Percentiles rank a stretch among this genome's conserved stretches.
Conservation (phyloP, 2,113 vertebrate genomes). For the Nerophis ophidion region DNA sequence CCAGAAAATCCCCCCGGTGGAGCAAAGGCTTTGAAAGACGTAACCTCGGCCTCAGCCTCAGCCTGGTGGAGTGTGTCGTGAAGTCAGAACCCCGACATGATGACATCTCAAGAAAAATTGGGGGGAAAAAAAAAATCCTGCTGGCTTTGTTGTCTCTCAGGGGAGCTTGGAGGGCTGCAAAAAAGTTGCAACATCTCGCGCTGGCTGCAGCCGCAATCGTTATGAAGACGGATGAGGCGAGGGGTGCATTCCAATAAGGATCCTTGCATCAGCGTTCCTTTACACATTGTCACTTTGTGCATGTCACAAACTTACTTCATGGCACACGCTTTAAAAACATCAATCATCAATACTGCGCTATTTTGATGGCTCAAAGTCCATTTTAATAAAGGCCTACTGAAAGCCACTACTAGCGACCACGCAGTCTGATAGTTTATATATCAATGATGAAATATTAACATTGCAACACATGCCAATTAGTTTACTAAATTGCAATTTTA, state of each 20-base stretch:
- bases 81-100: constrained; percentile 5
- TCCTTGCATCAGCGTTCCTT: background rate
- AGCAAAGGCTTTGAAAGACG: constrained; percentile 3
- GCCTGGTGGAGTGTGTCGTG: constrained; percentile 2
- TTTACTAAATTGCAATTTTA: too few relatives aligned
- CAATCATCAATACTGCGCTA: too few relatives aligned
- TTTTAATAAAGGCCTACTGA: too few relatives aligned
- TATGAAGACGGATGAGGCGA: constrained; percentile 22
- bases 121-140: constrained; percentile 13
- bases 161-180: constrained; percentile 10
- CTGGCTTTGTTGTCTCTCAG: constrained; percentile 18
- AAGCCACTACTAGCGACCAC: too few relatives aligned
- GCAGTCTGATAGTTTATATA: too few relatives aligned
- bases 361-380: too few relatives aligned
- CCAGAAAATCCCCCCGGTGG: constrained; percentile 10
- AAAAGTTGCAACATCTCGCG: constrained; percentile 32
- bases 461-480: too few relatives aligned
- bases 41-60: constrained; percentile 1
- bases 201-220: constrained; percentile 23
- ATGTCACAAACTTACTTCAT: too few relatives aligned
- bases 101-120: constrained; percentile 13
- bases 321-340: too few relatives aligned
- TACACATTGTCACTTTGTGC: constrained; percentile 5
- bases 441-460: too few relatives aligned
- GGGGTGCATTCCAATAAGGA: constrained; percentile 1